Evolutionary conservation across 2,888 invertebrate species (phyloP).

Genomic region (Lasioglossum calceatum): DNA sequence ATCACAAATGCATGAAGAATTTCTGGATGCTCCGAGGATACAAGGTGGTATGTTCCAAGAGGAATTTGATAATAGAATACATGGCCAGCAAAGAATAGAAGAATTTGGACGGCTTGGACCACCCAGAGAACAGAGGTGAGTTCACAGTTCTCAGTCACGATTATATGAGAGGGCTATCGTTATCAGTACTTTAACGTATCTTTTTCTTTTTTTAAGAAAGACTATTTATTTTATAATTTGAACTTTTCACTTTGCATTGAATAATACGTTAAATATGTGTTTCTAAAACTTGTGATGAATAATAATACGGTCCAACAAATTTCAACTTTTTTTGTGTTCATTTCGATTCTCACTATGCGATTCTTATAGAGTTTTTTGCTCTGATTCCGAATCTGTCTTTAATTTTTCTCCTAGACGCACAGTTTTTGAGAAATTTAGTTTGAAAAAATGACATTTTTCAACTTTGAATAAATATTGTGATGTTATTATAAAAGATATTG

Average conservation of each 20-base stretch:
- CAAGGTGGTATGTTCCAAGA: conserved; percentile 76
- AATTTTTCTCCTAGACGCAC: too few relatives aligned
- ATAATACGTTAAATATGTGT: neutral
- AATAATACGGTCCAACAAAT: neutral
- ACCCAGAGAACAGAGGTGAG: conserved; percentile 52
- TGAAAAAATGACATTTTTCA: too few relatives aligned
- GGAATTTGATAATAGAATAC: conserved; percentile 79
- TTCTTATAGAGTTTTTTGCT: too few relatives aligned
- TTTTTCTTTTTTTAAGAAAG: neutral
- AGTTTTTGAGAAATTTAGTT: too few relatives aligned
- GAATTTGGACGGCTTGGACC: conserved; percentile 70
- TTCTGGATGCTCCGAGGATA: conserved; percentile 75
- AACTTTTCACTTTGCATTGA: neutral
- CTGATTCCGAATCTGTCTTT: too few relatives aligned
- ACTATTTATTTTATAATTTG: neutral
- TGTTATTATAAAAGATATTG: too few relatives aligned
- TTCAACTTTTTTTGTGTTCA: too few relatives aligned
- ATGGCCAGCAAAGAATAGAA: conserved; percentile 77
- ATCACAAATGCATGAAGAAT: conserved; percentile 76
- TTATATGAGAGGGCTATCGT: neutral
- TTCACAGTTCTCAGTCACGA: neutral
- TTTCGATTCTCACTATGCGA: too few relatives aligned
- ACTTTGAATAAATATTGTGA: too few relatives aligned
- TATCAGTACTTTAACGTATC: neutral
- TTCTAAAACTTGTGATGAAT: neutral